Percentiles rank a stretch among this genome's conserved stretches.
Conservation (phyloP, 2,888 invertebrate species). For the Harmothoe impar region DNA sequence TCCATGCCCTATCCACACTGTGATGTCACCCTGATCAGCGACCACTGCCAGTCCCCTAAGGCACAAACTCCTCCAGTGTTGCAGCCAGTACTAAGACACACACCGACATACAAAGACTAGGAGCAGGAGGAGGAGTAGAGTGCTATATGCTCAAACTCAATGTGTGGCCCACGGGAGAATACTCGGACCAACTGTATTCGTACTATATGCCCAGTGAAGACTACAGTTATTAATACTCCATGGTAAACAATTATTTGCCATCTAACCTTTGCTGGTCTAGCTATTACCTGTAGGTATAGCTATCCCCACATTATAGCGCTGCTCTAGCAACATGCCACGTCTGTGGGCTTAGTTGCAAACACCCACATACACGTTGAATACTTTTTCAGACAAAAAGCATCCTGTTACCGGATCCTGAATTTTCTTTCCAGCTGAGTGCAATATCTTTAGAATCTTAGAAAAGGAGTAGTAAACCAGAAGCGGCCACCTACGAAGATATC, state of each 20-base stretch:
- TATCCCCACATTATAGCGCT: not conserved
- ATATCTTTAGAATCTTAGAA: too few species aligned
- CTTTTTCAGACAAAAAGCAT: too few species aligned
- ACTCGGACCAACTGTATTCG: not conserved
- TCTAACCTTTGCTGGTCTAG: not conserved
- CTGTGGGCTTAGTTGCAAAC: too few species aligned
- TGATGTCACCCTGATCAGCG: not conserved
- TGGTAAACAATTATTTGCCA: not conserved
- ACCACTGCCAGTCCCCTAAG: not conserved
- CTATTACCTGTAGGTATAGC: not conserved
- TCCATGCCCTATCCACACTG: not conserved
- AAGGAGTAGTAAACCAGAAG: too few species aligned
- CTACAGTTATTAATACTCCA: not conserved
- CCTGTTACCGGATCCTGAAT: too few species aligned
- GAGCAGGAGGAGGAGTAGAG: not conserved
- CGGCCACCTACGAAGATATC: too few species aligned
- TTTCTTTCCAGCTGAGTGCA: too few species aligned
- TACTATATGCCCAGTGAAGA: not conserved
- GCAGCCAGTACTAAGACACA: not conserved
- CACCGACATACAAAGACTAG: not conserved
- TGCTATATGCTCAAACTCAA: not conserved
- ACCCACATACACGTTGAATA: too few species aligned
- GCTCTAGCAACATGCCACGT: not conserved
- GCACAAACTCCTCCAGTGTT: not conserved
- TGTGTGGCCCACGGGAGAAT: not conserved